A percentile compares a stretch with the other conserved stretches of the same genome.
Conservation (phyloP, 2,113 vertebrate genomes). For the Synchiropus splendidus region DNA sequence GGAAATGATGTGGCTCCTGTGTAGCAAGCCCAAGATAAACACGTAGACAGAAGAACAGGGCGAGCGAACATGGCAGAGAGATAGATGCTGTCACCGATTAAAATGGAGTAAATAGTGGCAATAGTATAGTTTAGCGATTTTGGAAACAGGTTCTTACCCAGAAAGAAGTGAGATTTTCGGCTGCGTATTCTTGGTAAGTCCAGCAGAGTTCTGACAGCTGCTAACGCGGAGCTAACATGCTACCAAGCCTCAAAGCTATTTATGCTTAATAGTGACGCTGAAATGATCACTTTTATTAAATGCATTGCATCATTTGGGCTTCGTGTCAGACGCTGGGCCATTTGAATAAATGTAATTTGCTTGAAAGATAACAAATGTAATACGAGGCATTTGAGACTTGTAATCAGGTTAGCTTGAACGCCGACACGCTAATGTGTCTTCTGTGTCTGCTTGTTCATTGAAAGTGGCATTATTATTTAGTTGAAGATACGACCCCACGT, state of each 20-base stretch:
- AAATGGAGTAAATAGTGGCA: constrained; percentile 36
- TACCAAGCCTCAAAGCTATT: constrained; percentile 17
- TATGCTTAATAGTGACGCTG: not conserved
- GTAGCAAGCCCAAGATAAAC: constrained; percentile 72
- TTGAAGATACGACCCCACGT: too few species aligned
- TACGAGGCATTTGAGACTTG: too few species aligned
- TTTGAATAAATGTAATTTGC: not conserved
- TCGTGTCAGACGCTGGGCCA: not conserved
- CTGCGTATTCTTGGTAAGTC: constrained; percentile 38
- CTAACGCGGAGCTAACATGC: constrained; percentile 27
- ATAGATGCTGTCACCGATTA: not conserved
- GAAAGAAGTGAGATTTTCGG: constrained; percentile 11
- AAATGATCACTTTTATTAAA: not conserved
- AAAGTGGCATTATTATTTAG: too few species aligned
- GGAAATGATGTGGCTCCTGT: constrained; percentile 70
- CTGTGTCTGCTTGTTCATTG: too few species aligned
- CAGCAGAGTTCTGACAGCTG: constrained; percentile 27
- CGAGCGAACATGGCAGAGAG: constrained; percentile 1
- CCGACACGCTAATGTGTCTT: too few species aligned
- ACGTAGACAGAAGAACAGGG: constrained; percentile 54
- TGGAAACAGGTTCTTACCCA: constrained; percentile 1
- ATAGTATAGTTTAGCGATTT: not conserved
- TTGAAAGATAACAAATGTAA: not conserved
- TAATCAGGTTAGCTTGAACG: too few species aligned
- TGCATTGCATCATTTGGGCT: not conserved